phyloP scores from a whole-genome alignment of 2,888 invertebrate species.

The Cetonia aurata region DNA sequence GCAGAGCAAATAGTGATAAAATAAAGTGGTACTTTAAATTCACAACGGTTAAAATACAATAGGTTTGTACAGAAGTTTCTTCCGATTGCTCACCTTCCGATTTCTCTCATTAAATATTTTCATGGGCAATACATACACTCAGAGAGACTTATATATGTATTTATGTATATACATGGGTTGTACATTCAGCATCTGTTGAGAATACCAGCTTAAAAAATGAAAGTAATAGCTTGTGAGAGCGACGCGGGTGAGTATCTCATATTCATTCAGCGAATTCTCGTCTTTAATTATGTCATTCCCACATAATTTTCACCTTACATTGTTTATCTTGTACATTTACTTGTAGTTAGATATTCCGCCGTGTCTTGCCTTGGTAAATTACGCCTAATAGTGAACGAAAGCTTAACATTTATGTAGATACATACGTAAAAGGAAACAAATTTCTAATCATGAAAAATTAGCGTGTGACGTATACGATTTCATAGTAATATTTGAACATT shows the following conservation, averaged over 20 bases:
- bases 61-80: slow-evolving; percentile 24
- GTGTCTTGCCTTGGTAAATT: too few relatives aligned
- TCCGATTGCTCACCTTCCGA: slow-evolving; percentile 17
- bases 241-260: background rate
- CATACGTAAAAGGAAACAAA: too few relatives aligned
- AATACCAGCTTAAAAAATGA: slow-evolving; percentile 31
- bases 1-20: slow-evolving; percentile 1
- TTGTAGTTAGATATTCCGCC: background rate
- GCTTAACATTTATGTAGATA: too few relatives aligned
- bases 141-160: background rate
- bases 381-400: too few relatives aligned
- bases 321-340: background rate
- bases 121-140: slow-evolving; percentile 1
- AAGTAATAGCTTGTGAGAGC: slow-evolving; percentile 20
- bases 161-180: background rate
- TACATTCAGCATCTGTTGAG: slow-evolving; percentile 30
- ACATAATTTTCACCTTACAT: slow-evolving; percentile 40
- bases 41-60: slow-evolving; percentile 15
- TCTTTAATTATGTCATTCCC: slow-evolving; percentile 41
- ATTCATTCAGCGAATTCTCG: background rate
- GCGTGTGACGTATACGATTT: too few relatives aligned
- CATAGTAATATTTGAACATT: too few relatives aligned
- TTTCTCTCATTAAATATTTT: slow-evolving; percentile 34
- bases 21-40: slow-evolving; percentile 34
- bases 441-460: too few relatives aligned